phyloP scores from a whole-genome alignment of 1,140 invertebrate genomes.

The Drosophila kurseongensis region DNA sequence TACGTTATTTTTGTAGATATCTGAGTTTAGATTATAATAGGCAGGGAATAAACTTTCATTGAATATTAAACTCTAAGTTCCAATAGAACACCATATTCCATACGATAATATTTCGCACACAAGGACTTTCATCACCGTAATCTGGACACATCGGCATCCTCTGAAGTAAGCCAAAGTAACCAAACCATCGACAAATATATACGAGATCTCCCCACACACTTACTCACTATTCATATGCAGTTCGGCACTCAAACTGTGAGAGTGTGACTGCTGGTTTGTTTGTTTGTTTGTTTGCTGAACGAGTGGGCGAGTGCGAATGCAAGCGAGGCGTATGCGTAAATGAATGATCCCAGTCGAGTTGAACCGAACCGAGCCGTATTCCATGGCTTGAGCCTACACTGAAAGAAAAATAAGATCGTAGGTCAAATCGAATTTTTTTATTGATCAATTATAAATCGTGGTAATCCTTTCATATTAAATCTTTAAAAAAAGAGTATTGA shows the following conservation, averaged over 20 bases:
- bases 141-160: conserved; percentile 24
- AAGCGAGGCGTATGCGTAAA: conserved; percentile 67
- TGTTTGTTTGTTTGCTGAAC: conserved; percentile 55
- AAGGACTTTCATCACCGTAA: neutral
- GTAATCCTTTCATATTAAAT: too few species aligned
- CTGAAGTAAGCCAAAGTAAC: conserved; percentile 37
- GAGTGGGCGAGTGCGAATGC: conserved; percentile 53
- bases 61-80: neutral
- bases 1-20: too few species aligned
- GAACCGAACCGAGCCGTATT: conserved; percentile 26
- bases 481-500: too few species aligned
- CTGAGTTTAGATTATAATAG: neutral
- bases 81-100: neutral
- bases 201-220: conserved; percentile 12
- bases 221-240: conserved; percentile 76
- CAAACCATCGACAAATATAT: conserved; percentile 27
- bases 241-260: conserved; percentile 39
- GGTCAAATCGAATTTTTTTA: neutral
- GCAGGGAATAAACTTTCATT: neutral
- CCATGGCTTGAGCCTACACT: conserved; percentile 20
- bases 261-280: conserved; percentile 27
- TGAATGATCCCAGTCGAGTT: conserved; percentile 68
- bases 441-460: too few species aligned
- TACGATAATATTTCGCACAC: neutral
- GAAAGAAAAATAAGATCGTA: neutral